Conservation (phyloP, 92 coral and sea anemone genomes). For the Parazoanthus swiftii region DNA sequence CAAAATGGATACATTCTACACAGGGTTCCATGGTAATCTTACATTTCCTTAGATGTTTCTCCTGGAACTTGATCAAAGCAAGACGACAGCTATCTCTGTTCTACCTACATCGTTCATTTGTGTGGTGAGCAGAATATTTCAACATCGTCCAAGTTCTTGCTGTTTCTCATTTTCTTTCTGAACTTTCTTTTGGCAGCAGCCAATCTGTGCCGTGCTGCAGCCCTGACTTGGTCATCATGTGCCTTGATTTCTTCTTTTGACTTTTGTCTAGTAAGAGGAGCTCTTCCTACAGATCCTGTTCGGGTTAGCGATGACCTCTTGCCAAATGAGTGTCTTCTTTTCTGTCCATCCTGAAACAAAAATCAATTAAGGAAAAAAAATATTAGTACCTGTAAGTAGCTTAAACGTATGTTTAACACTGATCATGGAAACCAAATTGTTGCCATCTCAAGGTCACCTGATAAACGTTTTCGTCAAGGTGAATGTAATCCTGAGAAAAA, state of each 20-base stretch:
- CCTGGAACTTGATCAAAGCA: neutral
- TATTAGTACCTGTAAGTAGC: neutral
- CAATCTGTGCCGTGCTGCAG: conserved; percentile 84
- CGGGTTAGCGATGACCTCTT: conserved; percentile 79
- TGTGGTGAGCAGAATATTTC: conserved; percentile 80
- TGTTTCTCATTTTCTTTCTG: conserved; percentile 66
- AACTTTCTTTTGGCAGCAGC: conserved; percentile 90
- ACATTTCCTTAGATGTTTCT: neutral
- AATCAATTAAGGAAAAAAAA: neutral
- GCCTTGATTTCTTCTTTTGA: conserved; percentile 79
- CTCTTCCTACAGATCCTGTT: conserved; percentile 77
- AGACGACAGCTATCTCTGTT: neutral
- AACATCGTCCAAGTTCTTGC: conserved; percentile 81
- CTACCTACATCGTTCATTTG: conserved; percentile 35
- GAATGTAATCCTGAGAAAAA: no score
- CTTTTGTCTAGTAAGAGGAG: conserved; percentile 74
- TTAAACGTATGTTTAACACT: no score
- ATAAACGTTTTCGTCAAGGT: no score
- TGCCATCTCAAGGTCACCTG: no score
- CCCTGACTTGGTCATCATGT: conserved; percentile 75
- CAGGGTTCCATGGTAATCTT: no score
- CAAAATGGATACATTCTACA: no score
- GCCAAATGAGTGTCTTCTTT: conserved; percentile 54
- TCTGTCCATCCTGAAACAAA: conserved; percentile 42
- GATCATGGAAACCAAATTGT: no score